Evolutionary conservation across 2,888 invertebrate species (phyloP), one percentile per base, ranked within the genome.

Genomic region (Troglohyphantes excavatus): DNA sequence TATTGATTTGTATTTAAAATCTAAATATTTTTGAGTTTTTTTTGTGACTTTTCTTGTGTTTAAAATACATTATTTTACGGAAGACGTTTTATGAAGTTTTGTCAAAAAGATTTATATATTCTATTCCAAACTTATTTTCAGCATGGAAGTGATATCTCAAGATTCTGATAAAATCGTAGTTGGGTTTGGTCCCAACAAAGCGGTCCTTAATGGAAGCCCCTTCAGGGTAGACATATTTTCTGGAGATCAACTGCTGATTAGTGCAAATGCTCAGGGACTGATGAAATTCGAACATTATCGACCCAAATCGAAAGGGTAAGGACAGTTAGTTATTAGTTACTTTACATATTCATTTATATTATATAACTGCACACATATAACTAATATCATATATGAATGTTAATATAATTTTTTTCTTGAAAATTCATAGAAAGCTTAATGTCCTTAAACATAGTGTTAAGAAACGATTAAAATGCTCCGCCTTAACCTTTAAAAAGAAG

Each of bases 271-370:
- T 23, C 96, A 97, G 92, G 97, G 97, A n/a, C 95, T 99, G 92
- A 95, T 99, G 93, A 95, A 96, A 92, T 97, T 98, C 93, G 99
- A 99, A 93, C 98, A 99, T 91, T 94, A 97, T 91, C 95, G 97
- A 91, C 94, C 94, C 27, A 97, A 96, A 93, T 73, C 61, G n/a
- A 67, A 83, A 39, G 73, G 93, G 92, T 94, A 94, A 92, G 93
- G 92, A 75, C 7, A 11, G 33, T n/a, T n/a, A n/a, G n/a, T n/a
- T n/a, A n/a, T n/a, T n/a, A n/a, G n/a, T n/a, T n/a, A n/a, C n/a
- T n/a, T n/a, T n/a, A n/a, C n/a, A n/a, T n/a, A n/a, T n/a, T n/a
- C n/a, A n/a, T n/a, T n/a, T n/a, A n/a, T n/a, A n/a, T n/a, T n/a
- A n/a, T n/a, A n/a, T n/a, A n/a, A n/a, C n/a, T n/a, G n/a, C n/a